These are phyloP conservation scores for Mastomys coucha DNA, from an alignment of 2,113 vertebrate genomes.

Conservation along the genomic window DNA sequence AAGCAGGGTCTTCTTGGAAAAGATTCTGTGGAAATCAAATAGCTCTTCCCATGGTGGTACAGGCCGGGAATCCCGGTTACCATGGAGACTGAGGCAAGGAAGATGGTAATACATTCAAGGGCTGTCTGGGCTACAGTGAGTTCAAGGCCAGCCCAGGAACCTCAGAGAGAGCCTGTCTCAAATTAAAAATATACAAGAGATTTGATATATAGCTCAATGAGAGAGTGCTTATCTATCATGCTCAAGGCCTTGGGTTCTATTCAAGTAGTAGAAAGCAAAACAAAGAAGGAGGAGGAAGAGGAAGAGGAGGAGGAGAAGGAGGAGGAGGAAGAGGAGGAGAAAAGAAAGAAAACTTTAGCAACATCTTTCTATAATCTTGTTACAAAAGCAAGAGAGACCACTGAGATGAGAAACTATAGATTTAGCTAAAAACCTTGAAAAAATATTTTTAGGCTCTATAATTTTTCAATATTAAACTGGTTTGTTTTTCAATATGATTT, in stretches of 20 bases:
- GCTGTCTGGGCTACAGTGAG: background rate
- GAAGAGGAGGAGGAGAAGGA: too few relatives aligned
- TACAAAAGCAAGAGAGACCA: constrained; percentile 51
- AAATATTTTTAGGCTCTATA: background rate
- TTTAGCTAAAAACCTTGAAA: constrained; percentile 57
- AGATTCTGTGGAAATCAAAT: constrained; percentile 60
- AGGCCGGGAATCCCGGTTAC: background rate
- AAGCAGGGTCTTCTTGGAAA: constrained; percentile 63
- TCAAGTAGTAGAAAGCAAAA: background rate
- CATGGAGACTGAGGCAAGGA: background rate
- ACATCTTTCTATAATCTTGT: constrained; percentile 52
- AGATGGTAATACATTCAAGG: background rate
- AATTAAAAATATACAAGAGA: background rate
- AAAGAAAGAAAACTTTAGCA: background rate
- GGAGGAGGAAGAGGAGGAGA: rapidly evolving
- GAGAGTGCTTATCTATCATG: background rate
- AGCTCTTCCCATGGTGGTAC: background rate
- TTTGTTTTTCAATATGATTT: constrained; percentile 59
- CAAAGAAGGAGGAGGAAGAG: constrained; percentile 18
- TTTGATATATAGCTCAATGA: background rate
- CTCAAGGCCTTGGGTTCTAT: background rate
- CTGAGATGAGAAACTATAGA: constrained; percentile 15
- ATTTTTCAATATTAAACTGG: constrained; percentile 73
- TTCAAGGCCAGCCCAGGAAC: background rate
- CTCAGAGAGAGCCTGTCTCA: background rate